A percentile compares a stretch with the other conserved stretches of the same genome.
Evolutionary conservation across 2,113 vertebrate genomes (phyloP).

Genomic region (Sinocyclocheilus maitianheensis): DNA sequence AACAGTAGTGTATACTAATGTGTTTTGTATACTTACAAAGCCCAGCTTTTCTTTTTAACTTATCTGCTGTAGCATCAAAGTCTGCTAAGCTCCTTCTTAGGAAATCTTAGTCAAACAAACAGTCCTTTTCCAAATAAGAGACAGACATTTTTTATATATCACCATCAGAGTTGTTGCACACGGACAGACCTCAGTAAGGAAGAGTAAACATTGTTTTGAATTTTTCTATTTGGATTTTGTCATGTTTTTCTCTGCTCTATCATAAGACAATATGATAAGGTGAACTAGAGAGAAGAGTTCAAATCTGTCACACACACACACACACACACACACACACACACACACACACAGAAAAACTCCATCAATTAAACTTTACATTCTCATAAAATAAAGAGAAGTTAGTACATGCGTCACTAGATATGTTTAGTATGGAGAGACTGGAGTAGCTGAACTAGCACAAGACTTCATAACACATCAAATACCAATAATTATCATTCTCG

Average conservation of each 20-base stretch:
- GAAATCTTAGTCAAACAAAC: conserved; percentile 22
- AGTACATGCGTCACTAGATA: not conserved
- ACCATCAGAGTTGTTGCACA: not conserved
- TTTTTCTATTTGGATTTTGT: not conserved
- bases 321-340: not conserved
- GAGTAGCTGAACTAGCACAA: not conserved
- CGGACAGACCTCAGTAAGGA: not conserved
- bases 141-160: not conserved
- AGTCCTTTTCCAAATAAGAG: conserved; percentile 27
- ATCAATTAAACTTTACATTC: not conserved
- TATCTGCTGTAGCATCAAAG: not conserved
- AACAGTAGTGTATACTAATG: not conserved
- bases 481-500: conserved; percentile 6
- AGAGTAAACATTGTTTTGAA: not conserved
- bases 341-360: not conserved
- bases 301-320: not conserved
- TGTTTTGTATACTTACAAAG: not conserved
- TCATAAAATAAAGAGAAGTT: conserved; percentile 10
- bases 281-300: not conserved
- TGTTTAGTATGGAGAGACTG: not conserved
- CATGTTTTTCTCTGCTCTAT: not conserved
- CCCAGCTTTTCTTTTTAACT: conserved; percentile 13
- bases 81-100: not conserved
- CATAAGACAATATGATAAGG: not conserved
- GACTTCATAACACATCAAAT: not conserved